Percentiles rank a stretch among this genome's conserved stretches.
These are phyloP conservation scores for Epinephelus malabaricus DNA, from an alignment of 2,797 vertebrate genomes.

Conservation along the genomic window DNA sequence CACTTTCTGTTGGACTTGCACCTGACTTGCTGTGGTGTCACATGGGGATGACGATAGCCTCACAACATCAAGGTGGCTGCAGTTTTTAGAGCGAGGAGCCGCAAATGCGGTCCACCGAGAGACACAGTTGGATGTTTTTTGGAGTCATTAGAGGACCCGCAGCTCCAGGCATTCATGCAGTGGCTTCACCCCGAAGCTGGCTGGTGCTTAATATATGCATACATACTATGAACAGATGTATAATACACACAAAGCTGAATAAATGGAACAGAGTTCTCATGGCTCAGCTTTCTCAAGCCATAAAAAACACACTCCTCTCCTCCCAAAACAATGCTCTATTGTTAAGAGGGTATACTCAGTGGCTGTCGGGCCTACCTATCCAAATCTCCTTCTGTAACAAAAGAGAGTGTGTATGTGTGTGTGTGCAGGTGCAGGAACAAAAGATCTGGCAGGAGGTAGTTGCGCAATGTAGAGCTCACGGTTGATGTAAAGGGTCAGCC, in stretches of 20 bases:
- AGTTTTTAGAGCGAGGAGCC: slow-evolving; percentile 53
- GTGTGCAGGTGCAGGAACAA: slow-evolving; percentile 72
- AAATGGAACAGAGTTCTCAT: slow-evolving; percentile 51
- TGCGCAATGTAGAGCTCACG: slow-evolving; percentile 53
- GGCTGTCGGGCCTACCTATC: slow-evolving; percentile 57
- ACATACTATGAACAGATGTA: slow-evolving; percentile 36
- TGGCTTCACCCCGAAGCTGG: slow-evolving; percentile 31
- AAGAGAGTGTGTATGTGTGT: slow-evolving; percentile 34
- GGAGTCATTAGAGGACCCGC: slow-evolving; percentile 41
- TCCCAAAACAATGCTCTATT: slow-evolving; percentile 78
- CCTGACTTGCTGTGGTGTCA: slow-evolving; percentile 46
- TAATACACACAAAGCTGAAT: slow-evolving; percentile 37
- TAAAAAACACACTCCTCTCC: slow-evolving; percentile 35
- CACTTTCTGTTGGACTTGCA: slow-evolving; percentile 50
- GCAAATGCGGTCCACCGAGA: slow-evolving; percentile 33
- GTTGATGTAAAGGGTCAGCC: slow-evolving; percentile 57
- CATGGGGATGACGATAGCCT: slow-evolving; percentile 38
- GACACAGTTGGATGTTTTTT: slow-evolving; percentile 42
- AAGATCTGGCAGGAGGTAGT: slow-evolving; percentile 49
- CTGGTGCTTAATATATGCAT: slow-evolving; percentile 42
- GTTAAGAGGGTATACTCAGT: slow-evolving; percentile 54
- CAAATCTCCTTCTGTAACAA: slow-evolving; percentile 65
- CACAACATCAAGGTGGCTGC: slow-evolving; percentile 58
- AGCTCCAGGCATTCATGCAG: slow-evolving; percentile 25
- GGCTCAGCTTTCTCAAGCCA: slow-evolving; percentile 53